Conservation (phyloP, 92 coral and sea anemone species). For the Porites evermanni region DNA sequence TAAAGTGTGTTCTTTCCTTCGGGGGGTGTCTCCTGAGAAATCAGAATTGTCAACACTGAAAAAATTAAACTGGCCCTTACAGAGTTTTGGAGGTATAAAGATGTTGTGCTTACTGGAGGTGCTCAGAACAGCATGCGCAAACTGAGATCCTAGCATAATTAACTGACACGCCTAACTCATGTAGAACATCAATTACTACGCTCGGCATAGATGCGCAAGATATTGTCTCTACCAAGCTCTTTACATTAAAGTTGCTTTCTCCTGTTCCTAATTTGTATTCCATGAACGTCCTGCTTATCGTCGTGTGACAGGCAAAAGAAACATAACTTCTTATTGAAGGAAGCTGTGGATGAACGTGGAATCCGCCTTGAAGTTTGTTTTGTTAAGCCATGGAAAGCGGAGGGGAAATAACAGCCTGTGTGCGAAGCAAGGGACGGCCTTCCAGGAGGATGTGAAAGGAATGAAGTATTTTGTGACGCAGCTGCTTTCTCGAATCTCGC, state of each 20-base stretch:
- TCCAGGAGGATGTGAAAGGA: slow-evolving; percentile 38
- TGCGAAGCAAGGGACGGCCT: slow-evolving; percentile 41
- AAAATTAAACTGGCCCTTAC: slow-evolving; percentile 9
- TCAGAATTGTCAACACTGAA: neutral
- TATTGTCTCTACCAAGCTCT: slow-evolving; percentile 40
- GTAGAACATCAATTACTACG: slow-evolving; percentile 34
- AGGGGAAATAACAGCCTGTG: neutral
- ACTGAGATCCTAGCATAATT: slow-evolving; percentile 51
- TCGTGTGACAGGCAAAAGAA: slow-evolving; percentile 30
- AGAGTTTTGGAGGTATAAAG: slow-evolving; percentile 17
- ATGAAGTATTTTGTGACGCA: no score
- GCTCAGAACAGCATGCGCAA: slow-evolving; percentile 40
- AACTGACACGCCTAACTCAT: slow-evolving; percentile 42
- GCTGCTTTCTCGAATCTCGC: no score
- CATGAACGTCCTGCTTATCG: slow-evolving; percentile 45
- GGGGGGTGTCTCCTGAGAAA: no score
- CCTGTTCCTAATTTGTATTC: no score
- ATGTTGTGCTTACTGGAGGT: neutral
- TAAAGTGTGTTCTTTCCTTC: slow-evolving; percentile 37
- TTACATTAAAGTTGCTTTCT: slow-evolving; percentile 20
- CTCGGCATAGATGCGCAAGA: slow-evolving; percentile 61
- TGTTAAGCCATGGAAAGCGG: neutral
- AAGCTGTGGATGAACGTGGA: slow-evolving; percentile 40
- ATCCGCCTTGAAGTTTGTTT: slow-evolving; percentile 32
- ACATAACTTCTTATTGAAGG: slow-evolving; percentile 9